Base-by-base conservation (phyloP, 2,888 invertebrate species). In the Ectemnius continuus region DNA sequence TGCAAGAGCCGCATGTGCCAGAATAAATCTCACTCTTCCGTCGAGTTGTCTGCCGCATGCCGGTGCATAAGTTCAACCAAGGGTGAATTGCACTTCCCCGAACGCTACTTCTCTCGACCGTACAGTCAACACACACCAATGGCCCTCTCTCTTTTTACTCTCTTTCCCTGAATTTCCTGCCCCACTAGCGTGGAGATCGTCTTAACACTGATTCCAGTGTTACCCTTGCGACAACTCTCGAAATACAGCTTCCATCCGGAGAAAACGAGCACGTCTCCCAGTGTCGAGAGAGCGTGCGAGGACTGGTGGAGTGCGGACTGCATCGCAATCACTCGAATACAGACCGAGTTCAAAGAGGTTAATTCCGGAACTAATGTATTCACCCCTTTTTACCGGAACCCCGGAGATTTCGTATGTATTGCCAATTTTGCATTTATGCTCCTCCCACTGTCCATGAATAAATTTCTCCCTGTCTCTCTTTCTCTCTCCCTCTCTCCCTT, bases 381-480 rank as follows among this genome's bases (percentile, higher is more conserved):
- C 91, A 91, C 91, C 91, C 91, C 91, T 91, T 90, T 91, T 91
- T 91, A 91, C 90, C 87, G 87, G 87, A 90, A 88, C 88, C 89
- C 85, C 88, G 88, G 89, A 90, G 89, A 91, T 91, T 91, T 91
- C 90, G 90, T 91, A 91, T 91, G 91, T 91, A 91, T 91, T 91
- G 90, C 88, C 91, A 91, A 91, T 91, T 91, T 90, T 90, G 90
- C 90, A 90, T 91, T 90, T 91, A 90, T 87, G 88, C 88, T 82
- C 87, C 82, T 75, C 79, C 85, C 85, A 84, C 84, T 84, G 84
- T 85, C 88, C 88, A 90, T 91, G 91, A 91, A 91, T 91, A 91
- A 91, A 91, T 91, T 91, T 89, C 89, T 90, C 87, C 88, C 87
- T 88, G 86, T 82, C 80, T 84, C 87, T 87, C 86, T 83, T 85